These are phyloP conservation scores for Cephus nigrinus DNA, from an alignment of 2,888 invertebrate genomes.

Conservation along the genomic window DNA sequence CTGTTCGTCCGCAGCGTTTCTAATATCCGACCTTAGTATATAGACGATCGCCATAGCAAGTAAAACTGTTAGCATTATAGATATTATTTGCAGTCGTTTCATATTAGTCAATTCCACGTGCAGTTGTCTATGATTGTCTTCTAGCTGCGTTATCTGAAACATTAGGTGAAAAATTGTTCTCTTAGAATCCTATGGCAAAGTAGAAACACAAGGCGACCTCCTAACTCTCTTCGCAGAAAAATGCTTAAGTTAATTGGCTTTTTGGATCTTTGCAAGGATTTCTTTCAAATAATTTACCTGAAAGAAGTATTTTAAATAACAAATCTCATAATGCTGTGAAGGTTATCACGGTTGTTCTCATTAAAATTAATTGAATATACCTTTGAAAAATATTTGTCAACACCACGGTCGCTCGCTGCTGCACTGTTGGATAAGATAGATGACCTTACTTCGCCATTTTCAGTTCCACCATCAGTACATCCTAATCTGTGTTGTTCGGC, in stretches of 20 bases:
- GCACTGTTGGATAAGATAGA: constrained; percentile 39
- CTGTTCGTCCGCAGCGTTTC: constrained; percentile 45
- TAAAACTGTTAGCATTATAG: constrained; percentile 67
- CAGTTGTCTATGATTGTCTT: constrained; percentile 66
- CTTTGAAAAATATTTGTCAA: constrained; percentile 54
- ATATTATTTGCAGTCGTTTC: constrained; percentile 68
- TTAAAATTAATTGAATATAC: constrained; percentile 33
- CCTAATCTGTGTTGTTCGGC: constrained; percentile 80
- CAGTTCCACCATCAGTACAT: constrained; percentile 70
- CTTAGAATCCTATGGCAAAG: background rate
- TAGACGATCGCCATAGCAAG: constrained; percentile 65
- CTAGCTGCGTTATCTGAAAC: constrained; percentile 64
- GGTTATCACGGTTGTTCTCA: background rate
- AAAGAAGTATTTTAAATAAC: background rate
- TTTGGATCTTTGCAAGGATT: too few relatives aligned
- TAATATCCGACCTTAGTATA: constrained; percentile 64
- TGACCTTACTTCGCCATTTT: constrained; percentile 45
- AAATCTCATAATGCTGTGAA: background rate
- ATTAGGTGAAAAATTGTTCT: background rate
- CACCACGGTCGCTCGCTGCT: constrained; percentile 47
- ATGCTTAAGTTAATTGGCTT: background rate
- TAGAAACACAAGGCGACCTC: background rate
- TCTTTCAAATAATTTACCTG: background rate
- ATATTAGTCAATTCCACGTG: constrained; percentile 67
- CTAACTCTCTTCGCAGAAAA: background rate